phyloP scores from a whole-genome alignment of 2,113 vertebrate species.

The Lepidothrix coronata region DNA sequence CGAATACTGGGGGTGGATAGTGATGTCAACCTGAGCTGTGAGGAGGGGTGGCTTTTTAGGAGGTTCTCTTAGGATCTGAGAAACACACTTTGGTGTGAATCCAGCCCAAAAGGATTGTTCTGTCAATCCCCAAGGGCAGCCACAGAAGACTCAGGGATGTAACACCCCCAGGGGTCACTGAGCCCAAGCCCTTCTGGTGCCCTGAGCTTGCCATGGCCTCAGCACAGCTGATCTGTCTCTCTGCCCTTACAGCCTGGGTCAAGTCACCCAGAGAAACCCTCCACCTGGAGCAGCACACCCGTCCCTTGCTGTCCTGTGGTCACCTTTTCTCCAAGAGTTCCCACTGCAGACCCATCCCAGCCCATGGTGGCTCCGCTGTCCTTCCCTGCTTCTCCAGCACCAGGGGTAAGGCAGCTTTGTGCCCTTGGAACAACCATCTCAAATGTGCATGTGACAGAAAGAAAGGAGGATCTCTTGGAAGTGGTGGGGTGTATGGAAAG shows the following conservation, averaged over 20 bases:
- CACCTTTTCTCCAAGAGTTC: neutral
- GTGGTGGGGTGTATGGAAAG: neutral
- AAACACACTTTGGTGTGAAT: neutral
- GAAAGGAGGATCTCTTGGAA: neutral
- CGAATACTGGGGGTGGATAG: too few relatives aligned
- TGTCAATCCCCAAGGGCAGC: neutral
- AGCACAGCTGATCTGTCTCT: neutral
- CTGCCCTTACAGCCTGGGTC: neutral
- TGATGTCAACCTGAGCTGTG: neutral
- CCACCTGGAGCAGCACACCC: neutral
- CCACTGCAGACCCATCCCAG: neutral
- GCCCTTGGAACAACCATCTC: neutral
- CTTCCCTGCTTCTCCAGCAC: neutral
- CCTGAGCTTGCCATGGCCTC: neutral
- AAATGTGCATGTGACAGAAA: neutral
- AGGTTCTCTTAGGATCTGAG: neutral
- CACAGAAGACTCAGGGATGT: neutral
- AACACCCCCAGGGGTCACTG: neutral
- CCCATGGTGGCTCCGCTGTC: rapidly evolving
- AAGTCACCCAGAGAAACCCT: neutral
- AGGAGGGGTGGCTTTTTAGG: neutral
- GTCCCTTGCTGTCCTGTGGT: neutral
- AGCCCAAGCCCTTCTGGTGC: too few relatives aligned
- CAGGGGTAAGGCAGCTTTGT: neutral
- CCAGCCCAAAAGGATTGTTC: neutral